Evolutionary conservation across 2,888 invertebrate species (phyloP).

Genomic region (Oeneis ivallda): DNA sequence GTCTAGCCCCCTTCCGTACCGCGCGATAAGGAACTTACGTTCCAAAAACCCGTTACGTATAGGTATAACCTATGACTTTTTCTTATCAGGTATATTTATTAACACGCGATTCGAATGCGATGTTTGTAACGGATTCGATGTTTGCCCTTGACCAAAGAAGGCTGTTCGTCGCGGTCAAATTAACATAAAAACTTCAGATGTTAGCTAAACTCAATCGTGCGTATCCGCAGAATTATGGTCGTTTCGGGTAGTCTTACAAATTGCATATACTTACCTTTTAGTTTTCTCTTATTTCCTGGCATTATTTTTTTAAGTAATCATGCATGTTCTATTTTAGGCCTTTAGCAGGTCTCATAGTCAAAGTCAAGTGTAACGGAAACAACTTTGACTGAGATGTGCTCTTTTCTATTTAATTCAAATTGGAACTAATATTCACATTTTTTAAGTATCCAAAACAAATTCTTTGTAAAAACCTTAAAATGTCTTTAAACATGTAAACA

Average conservation of each 20-base stretch:
- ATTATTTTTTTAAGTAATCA: slow-evolving; percentile 15
- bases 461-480: background rate
- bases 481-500: background rate
- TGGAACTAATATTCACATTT: too few relatives aligned
- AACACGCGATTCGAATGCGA: slow-evolving; percentile 58
- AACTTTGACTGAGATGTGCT: too few relatives aligned
- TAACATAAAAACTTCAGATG: slow-evolving; percentile 48
- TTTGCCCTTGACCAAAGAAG: slow-evolving; percentile 69
- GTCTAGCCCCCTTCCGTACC: too few relatives aligned
- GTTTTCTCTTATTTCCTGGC: slow-evolving; percentile 20
- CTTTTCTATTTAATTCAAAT: too few relatives aligned
- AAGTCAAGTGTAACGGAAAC: too few relatives aligned
- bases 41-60: too few relatives aligned
- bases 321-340: too few relatives aligned
- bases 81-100: slow-evolving; percentile 40
- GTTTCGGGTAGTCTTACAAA: slow-evolving; percentile 30
- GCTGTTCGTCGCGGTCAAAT: slow-evolving; percentile 61
- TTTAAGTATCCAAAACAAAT: background rate
- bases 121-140: slow-evolving; percentile 60
- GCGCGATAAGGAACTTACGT: too few relatives aligned
- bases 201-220: slow-evolving; percentile 46
- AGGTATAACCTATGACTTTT: slow-evolving; percentile 3
- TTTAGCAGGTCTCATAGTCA: too few relatives aligned
- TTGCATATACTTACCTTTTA: slow-evolving; percentile 17
- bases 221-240: slow-evolving; percentile 38